phyloP scores from a whole-genome alignment of 2,113 vertebrate genomes.

The Albula glossodonta region DNA sequence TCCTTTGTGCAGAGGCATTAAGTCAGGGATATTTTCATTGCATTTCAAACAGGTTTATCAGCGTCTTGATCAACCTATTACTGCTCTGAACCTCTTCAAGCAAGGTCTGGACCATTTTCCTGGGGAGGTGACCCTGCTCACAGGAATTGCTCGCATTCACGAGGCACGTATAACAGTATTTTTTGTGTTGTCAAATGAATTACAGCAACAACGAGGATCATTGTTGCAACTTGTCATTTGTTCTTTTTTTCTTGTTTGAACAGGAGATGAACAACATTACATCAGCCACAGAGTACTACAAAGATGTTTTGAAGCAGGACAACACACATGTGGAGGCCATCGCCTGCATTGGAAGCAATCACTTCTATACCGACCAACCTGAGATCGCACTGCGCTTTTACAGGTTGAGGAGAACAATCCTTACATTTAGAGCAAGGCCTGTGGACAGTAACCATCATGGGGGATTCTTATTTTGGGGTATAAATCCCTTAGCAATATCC shows the following conservation, averaged over 20 bases:
- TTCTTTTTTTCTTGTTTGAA: conserved; percentile 9
- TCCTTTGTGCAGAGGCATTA: neutral
- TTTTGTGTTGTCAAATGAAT: neutral
- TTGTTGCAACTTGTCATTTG: neutral
- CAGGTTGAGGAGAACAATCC: conserved; percentile 69
- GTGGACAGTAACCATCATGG: neutral
- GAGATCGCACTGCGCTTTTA: conserved; percentile 95
- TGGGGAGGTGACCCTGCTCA: conserved; percentile 89
- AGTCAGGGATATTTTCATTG: neutral
- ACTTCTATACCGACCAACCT: conserved; percentile 95
- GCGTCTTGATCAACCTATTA: conserved; percentile 92
- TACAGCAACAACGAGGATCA: neutral
- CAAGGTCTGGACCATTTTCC: conserved; percentile 94
- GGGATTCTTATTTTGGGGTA: neutral
- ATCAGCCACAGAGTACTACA: conserved; percentile 89
- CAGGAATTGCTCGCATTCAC: conserved; percentile 93
- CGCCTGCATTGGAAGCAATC: conserved; percentile 94
- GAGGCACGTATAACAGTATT: conserved; percentile 63
- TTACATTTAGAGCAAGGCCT: neutral
- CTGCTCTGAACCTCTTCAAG: conserved; percentile 90
- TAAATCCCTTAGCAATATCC: neutral
- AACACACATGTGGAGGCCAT: conserved; percentile 95
- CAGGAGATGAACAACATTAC: conserved; percentile 93
- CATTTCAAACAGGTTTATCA: conserved; percentile 80
- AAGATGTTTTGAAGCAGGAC: conserved; percentile 93